Evolutionary conservation across 2,888 invertebrate species (phyloP).

Genomic region (Phasia obesa): DNA sequence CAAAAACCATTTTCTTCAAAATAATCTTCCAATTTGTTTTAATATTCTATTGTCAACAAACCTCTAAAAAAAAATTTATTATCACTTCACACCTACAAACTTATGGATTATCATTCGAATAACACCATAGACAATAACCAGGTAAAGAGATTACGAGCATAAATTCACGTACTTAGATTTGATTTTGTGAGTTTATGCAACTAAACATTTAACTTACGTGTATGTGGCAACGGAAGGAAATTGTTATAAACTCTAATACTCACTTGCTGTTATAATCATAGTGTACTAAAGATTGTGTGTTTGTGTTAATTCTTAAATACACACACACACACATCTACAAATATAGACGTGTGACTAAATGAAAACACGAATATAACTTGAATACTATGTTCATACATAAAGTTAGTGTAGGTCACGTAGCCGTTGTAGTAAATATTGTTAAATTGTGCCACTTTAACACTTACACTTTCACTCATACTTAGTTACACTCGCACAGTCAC

Average conservation of each 20-base stretch:
- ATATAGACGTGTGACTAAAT: not conserved
- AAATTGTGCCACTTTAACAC: conserved; percentile 42
- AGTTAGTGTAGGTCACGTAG: conserved; percentile 46
- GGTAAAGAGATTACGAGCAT: not conserved
- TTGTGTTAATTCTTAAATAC: not conserved
- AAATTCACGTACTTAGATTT: not conserved
- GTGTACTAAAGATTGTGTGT: not conserved
- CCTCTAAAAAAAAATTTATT: too few relatives aligned
- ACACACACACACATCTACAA: not conserved
- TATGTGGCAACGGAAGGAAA: conserved; percentile 9
- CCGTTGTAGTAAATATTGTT: conserved; percentile 24
- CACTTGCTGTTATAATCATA: not conserved
- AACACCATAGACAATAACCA: not conserved
- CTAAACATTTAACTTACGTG: conserved; percentile 5
- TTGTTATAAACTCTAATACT: not conserved
- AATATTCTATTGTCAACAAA: too few relatives aligned
- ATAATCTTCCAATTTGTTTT: too few relatives aligned
- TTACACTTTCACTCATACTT: not conserved
- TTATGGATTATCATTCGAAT: not conserved
- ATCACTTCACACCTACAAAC: not conserved
- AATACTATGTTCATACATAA: not conserved
- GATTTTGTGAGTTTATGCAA: not conserved
- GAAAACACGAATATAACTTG: not conserved
- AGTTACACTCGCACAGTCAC: not conserved
- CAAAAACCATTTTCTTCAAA: too few relatives aligned